These are phyloP conservation scores for Dendrocopos noguchii DNA, from an alignment of 2,113 vertebrate genomes.

Conservation along the genomic window DNA sequence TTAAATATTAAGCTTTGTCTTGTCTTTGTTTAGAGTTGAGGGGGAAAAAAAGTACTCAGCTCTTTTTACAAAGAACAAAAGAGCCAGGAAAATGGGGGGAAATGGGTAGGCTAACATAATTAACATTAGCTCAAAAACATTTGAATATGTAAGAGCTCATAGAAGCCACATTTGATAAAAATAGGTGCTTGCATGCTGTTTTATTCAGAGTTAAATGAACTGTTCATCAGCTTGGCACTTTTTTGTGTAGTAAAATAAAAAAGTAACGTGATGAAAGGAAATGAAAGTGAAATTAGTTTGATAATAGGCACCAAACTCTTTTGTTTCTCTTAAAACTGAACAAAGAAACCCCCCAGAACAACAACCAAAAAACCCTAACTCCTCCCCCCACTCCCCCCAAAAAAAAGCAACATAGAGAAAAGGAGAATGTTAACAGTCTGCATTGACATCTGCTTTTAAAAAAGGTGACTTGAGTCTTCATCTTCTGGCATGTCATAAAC, in stretches of 20 bases:
- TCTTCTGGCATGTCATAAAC: neutral
- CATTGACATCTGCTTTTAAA: neutral
- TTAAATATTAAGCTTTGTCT: slow-evolving; percentile 6
- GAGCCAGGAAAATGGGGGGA: neutral
- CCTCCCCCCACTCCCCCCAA: no score
- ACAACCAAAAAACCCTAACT: no score
- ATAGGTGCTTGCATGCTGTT: neutral
- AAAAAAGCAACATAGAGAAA: neutral
- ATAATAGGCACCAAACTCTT: neutral
- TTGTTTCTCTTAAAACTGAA: neutral
- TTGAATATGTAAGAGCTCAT: neutral
- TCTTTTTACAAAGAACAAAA: slow-evolving; percentile 30
- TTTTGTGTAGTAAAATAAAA: neutral
- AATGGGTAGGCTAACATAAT: neutral
- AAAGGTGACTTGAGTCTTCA: neutral
- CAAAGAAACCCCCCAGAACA: no score
- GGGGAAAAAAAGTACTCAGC: neutral
- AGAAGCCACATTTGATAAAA: neutral
- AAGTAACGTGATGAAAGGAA: neutral
- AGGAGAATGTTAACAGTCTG: neutral
- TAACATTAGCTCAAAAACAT: neutral
- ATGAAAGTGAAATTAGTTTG: slow-evolving; percentile 2
- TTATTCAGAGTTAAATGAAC: neutral
- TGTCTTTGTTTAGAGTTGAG: neutral
- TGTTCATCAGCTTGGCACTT: neutral